A percentile compares a stretch with the other conserved stretches of the same genome.
These are phyloP conservation scores for Vannuccia rotundouncinata DNA, from an alignment of 2,888 invertebrate species.

Conservation along the genomic window DNA sequence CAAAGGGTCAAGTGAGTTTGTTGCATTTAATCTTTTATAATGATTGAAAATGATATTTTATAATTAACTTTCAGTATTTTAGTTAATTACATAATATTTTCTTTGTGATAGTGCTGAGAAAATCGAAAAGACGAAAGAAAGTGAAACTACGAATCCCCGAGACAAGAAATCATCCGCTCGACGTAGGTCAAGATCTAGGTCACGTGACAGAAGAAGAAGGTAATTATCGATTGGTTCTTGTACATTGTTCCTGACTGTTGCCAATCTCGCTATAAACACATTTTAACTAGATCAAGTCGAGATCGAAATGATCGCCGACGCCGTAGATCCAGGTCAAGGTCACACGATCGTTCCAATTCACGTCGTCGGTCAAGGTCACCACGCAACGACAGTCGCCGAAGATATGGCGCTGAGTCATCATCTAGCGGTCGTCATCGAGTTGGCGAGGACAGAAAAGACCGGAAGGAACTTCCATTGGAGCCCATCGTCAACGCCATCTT, in stretches of 20 bases:
- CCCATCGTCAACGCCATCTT: slow-evolving; percentile 69
- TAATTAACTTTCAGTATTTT: too few relatives aligned
- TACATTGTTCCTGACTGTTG: too few relatives aligned
- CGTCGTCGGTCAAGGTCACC: slow-evolving; percentile 39
- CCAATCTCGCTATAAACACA: too few relatives aligned
- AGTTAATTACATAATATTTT: too few relatives aligned
- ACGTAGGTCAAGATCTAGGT: slow-evolving; percentile 41
- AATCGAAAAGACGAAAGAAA: too few relatives aligned
- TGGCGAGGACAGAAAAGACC: slow-evolving; percentile 5
- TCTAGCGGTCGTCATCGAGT: too few relatives aligned
- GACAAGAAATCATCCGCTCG: slow-evolving; percentile 43
- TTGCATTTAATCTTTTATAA: too few relatives aligned
- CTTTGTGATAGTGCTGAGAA: too few relatives aligned
- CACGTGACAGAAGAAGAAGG: not conserved
- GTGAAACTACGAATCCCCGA: too few relatives aligned
- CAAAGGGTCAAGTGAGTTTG: not conserved
- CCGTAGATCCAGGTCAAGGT: slow-evolving; percentile 30
- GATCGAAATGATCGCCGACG: not conserved
- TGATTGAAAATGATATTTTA: too few relatives aligned
- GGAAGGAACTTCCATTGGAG: slow-evolving; percentile 46
- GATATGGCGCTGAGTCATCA: too few relatives aligned
- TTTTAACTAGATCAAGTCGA: not conserved
- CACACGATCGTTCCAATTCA: not conserved
- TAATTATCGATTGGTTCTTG: too few relatives aligned
- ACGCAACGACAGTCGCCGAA: slow-evolving; percentile 41